Evolutionary conservation across 2,113 vertebrate genomes (phyloP).

Genomic region (Sprattus sprattus): DNA sequence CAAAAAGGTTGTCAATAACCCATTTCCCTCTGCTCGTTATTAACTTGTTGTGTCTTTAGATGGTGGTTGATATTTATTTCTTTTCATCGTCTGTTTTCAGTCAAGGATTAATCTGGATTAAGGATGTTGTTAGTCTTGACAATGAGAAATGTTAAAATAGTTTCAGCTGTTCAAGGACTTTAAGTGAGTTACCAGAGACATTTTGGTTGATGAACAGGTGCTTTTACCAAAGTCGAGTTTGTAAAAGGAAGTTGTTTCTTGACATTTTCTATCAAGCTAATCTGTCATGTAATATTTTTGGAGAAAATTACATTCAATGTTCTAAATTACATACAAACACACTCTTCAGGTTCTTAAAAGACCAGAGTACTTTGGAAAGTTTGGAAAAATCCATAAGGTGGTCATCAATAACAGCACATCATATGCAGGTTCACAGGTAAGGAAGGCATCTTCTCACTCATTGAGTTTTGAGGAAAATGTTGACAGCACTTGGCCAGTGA

Average conservation of each 20-base stretch:
- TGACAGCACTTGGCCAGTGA: neutral
- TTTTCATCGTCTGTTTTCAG: no score
- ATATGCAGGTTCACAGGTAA: slow-evolving; percentile 98
- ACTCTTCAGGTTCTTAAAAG: slow-evolving; percentile 90
- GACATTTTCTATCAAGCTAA: no score
- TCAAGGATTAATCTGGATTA: neutral
- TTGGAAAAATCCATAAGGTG: slow-evolving; percentile 99
- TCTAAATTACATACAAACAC: neutral
- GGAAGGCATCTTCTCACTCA: slow-evolving; percentile 21
- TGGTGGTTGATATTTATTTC: neutral
- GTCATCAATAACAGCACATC: slow-evolving; percentile 99
- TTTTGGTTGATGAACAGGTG: no score
- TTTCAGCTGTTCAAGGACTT: no score
- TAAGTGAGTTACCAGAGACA: no score
- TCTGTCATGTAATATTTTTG: no score
- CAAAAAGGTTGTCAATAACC: neutral
- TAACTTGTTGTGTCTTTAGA: no score
- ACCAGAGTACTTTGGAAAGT: slow-evolving; percentile 99
- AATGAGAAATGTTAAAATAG: neutral
- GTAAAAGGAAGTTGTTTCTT: neutral
- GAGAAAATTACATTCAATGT: neutral
- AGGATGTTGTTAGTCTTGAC: neutral
- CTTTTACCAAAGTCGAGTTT: neutral
- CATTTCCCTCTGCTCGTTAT: no score
- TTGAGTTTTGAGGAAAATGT: neutral